A percentile compares a stretch with the other conserved stretches of the same genome.
phyloP scores from a whole-genome alignment of 2,888 invertebrate species.

The Gastracanthus pulcherrimus region DNA sequence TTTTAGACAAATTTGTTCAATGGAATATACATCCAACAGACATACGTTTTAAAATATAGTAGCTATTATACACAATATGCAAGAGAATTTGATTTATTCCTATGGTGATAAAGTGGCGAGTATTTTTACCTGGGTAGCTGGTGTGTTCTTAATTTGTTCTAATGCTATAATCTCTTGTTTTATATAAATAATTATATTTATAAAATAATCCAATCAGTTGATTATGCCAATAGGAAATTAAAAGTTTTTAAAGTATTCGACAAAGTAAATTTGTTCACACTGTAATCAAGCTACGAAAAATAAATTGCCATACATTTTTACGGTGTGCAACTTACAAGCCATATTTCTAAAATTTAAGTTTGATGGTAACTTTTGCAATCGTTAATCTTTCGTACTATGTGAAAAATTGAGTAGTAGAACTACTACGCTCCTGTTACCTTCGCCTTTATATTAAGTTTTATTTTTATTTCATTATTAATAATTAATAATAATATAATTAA shows the following conservation, averaged over 20 bases:
- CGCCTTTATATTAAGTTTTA: constrained; percentile 32
- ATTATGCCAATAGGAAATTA: neutral
- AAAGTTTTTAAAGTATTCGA: constrained; percentile 19
- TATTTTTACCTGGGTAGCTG: constrained; percentile 46
- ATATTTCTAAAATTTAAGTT: constrained; percentile 30
- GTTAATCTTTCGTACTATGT: constrained; percentile 46
- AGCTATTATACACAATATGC: constrained; percentile 5
- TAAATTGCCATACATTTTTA: constrained; percentile 35
- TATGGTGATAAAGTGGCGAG: constrained; percentile 5
- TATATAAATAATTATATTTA: neutral
- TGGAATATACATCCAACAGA: constrained; percentile 8
- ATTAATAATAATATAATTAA: no score
- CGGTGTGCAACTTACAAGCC: constrained; percentile 24
- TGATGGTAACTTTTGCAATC: constrained; percentile 31
- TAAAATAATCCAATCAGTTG: neutral
- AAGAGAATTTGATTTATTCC: constrained; percentile 22
- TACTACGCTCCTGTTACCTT: constrained; percentile 32
- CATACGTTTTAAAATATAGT: constrained; percentile 34
- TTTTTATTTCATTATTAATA: constrained; percentile 14
- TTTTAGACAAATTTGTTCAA: constrained; percentile 16
- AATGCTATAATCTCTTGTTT: constrained; percentile 9
- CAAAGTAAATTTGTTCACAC: constrained; percentile 17
- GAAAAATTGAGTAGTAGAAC: constrained; percentile 36
- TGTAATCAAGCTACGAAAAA: constrained; percentile 21
- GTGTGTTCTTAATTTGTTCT: constrained; percentile 10